Conservation (phyloP, 2,113 vertebrate species). For the Lasiurus borealis region DNA sequence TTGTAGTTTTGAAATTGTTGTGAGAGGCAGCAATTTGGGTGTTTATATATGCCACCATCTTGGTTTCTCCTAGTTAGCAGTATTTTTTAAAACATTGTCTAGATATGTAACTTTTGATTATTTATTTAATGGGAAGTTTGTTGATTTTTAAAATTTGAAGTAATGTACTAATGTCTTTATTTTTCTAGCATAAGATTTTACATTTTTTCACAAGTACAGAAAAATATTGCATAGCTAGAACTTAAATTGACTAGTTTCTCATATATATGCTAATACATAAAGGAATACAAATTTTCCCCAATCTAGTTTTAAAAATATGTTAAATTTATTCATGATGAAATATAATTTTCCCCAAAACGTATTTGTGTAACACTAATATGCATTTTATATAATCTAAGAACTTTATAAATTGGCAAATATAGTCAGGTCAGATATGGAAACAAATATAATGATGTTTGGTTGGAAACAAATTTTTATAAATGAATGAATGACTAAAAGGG, state of each 20-base stretch:
- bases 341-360: not conserved
- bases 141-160: not conserved
- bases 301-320: not conserved
- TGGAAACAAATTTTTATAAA: conserved; percentile 41
- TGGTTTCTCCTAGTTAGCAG: not conserved
- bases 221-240: not conserved
- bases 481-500: not conserved
- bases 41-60: too few species aligned
- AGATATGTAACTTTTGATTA: conserved; percentile 1
- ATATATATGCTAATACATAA: not conserved
- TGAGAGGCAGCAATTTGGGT: too few species aligned
- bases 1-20: too few species aligned
- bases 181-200: conserved; percentile 33
- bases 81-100: conserved; percentile 16
- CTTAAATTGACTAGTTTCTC: conserved; percentile 35
- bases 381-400: conserved; percentile 23
- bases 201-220: not conserved
- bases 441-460: not conserved
- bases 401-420: conserved; percentile 22
- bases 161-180: not conserved
- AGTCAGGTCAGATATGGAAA: not conserved
- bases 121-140: not conserved
- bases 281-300: not conserved
- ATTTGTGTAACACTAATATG: not conserved
- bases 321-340: conserved; percentile 34